Conservation (phyloP, 2,888 invertebrate genomes). For the Timema podura region DNA sequence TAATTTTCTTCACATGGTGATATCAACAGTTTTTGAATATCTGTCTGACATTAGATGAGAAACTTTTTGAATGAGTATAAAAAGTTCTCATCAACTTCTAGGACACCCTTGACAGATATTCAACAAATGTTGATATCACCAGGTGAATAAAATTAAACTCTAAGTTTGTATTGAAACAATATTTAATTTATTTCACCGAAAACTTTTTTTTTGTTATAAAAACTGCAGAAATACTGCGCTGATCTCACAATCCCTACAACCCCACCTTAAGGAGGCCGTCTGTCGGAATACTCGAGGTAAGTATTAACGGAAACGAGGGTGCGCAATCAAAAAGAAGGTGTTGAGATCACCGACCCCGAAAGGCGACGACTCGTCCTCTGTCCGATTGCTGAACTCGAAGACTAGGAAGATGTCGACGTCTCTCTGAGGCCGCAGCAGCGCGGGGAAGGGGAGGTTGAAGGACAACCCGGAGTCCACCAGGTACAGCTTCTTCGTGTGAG, state of each 20-base stretch:
- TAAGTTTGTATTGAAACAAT: no score
- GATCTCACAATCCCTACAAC: neutral
- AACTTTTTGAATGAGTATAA: neutral
- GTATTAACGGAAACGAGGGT: neutral
- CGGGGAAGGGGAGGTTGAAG: conserved; percentile 48
- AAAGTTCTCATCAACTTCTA: neutral
- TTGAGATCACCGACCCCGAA: conserved; percentile 40
- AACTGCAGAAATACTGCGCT: no score
- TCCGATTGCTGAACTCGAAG: conserved; percentile 46
- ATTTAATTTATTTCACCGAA: no score
- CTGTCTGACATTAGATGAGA: no score
- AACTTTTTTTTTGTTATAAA: no score
- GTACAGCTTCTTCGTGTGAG: conserved; percentile 44
- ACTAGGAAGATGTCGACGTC: conserved; percentile 45
- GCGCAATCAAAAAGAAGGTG: neutral
- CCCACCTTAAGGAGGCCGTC: neutral
- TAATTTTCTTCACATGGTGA: no score
- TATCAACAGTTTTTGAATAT: no score
- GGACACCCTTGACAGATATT: no score
- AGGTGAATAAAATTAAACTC: no score
- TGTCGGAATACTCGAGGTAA: neutral
- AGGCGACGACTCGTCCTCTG: conserved; percentile 42
- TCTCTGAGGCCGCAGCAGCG: conserved; percentile 45
- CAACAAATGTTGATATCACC: no score
- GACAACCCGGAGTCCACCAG: conserved; percentile 48